Conservation (phyloP, 2,797 vertebrate species). For the Siniperca scherzeri region DNA sequence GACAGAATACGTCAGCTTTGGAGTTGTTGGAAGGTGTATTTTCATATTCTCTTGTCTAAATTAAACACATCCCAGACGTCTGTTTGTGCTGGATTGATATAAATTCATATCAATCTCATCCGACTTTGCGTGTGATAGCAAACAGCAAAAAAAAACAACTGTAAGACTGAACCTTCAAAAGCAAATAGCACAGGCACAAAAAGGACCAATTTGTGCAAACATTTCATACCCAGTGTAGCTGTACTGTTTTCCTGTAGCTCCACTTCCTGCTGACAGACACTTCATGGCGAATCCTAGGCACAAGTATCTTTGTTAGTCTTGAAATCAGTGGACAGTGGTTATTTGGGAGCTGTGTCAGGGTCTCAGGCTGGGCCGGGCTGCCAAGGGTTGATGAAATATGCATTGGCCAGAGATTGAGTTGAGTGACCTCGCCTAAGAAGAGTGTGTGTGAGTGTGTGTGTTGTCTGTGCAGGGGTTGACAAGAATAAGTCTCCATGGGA, state of each 20-base stretch:
- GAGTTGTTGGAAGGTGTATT: neutral
- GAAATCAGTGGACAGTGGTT: constrained; percentile 17
- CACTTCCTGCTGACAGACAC: constrained; percentile 15
- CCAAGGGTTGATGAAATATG: constrained; percentile 62
- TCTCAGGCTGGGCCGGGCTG: constrained; percentile 21
- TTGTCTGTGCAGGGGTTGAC: constrained; percentile 45
- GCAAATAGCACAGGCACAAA: constrained; percentile 2
- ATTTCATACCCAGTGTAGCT: neutral
- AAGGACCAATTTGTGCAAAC: neutral
- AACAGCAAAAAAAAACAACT: constrained; percentile 2
- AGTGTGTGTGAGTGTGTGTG: constrained; percentile 38
- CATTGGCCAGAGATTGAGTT: constrained; percentile 56
- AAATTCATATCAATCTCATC: neutral
- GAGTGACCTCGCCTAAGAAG: constrained; percentile 45
- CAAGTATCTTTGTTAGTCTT: constrained; percentile 4
- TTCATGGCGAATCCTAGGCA: neutral
- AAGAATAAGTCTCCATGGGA: constrained; percentile 44
- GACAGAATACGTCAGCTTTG: neutral
- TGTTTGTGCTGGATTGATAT: constrained; percentile 9
- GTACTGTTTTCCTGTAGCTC: constrained; percentile 3
- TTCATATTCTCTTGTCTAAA: neutral
- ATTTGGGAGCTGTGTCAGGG: constrained; percentile 39
- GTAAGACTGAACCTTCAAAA: constrained; percentile 11
- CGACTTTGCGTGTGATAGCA: neutral
- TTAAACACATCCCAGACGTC: neutral